These are phyloP conservation scores for Trematomus loennbergii DNA, from an alignment of 2,113 vertebrate genomes.

Conservation along the genomic window DNA sequence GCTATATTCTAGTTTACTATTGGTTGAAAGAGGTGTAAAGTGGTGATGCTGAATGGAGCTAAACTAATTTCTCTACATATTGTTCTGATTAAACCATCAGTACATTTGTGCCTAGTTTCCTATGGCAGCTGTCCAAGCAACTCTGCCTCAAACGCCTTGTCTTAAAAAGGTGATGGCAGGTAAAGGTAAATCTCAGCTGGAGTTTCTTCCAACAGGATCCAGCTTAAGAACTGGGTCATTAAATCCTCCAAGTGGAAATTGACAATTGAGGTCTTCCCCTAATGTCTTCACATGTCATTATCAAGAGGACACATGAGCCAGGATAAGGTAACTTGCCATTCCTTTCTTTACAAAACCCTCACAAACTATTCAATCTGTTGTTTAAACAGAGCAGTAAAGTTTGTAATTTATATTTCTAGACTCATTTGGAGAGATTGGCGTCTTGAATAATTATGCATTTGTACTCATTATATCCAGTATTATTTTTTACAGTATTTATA, in stretches of 20 bases:
- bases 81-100: background rate
- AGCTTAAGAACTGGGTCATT: slow-evolving; percentile 53
- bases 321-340: background rate
- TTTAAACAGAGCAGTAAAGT: background rate
- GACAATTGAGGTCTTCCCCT: slow-evolving; percentile 7
- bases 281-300: slow-evolving; percentile 17
- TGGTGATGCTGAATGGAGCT: background rate
- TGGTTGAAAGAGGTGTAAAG: background rate
- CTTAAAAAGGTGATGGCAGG: slow-evolving; percentile 42
- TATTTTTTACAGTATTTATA: too few species aligned
- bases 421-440: background rate
- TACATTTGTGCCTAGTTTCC: background rate
- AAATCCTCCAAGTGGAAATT: slow-evolving; percentile 37
- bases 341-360: background rate
- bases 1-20: background rate
- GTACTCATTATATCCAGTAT: too few species aligned
- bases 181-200: slow-evolving; percentile 42
- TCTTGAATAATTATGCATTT: background rate
- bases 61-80: background rate
- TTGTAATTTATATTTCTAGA: background rate
- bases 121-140: background rate
- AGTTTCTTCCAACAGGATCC: slow-evolving; percentile 36
- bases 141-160: slow-evolving; percentile 20
- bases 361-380: background rate
- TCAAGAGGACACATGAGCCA: background rate